Evolutionary conservation across 2,888 invertebrate genomes (phyloP).

Genomic region (Drosophila anomelani): DNA sequence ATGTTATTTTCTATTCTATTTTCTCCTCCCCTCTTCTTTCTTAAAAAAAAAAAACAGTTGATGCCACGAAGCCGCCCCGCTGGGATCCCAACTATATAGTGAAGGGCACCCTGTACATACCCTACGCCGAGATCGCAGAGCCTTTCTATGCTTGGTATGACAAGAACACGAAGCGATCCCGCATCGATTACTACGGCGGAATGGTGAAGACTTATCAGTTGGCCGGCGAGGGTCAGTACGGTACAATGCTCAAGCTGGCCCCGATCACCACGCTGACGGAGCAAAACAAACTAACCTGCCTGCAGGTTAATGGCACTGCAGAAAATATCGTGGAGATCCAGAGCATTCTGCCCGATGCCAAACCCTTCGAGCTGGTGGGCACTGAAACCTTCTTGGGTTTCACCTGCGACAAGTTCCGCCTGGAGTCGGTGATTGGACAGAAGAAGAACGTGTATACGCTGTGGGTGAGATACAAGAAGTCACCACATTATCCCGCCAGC

Average conservation of each 20-base stretch:
- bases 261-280: slow-evolving; percentile 91
- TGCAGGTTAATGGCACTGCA: slow-evolving; percentile 92
- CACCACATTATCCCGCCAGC: slow-evolving; percentile 84
- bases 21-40: slow-evolving; percentile 7
- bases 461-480: slow-evolving; percentile 92
- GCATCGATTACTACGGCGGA: slow-evolving; percentile 97
- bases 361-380: slow-evolving; percentile 89
- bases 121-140: slow-evolving; percentile 96
- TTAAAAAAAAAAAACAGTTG: not conserved
- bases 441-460: slow-evolving; percentile 95
- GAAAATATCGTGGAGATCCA: slow-evolving; percentile 88
- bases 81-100: slow-evolving; percentile 91
- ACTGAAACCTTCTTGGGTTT: slow-evolving; percentile 90
- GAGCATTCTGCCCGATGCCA: slow-evolving; percentile 92
- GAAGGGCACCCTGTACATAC: slow-evolving; percentile 92
- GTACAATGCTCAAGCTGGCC: slow-evolving; percentile 92
- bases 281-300: slow-evolving; percentile 91
- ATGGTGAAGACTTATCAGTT: slow-evolving; percentile 97
- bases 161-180: slow-evolving; percentile 89
- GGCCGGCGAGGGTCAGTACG: slow-evolving; percentile 87
- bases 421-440: slow-evolving; percentile 89
- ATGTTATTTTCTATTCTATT: slow-evolving; percentile 34
- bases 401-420: slow-evolving; percentile 91
- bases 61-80: slow-evolving; percentile 85
- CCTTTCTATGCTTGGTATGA: slow-evolving; percentile 97